Evolutionary conservation across 2,797 vertebrate genomes (phyloP).

Genomic region (Gambusia yucatana): DNA sequence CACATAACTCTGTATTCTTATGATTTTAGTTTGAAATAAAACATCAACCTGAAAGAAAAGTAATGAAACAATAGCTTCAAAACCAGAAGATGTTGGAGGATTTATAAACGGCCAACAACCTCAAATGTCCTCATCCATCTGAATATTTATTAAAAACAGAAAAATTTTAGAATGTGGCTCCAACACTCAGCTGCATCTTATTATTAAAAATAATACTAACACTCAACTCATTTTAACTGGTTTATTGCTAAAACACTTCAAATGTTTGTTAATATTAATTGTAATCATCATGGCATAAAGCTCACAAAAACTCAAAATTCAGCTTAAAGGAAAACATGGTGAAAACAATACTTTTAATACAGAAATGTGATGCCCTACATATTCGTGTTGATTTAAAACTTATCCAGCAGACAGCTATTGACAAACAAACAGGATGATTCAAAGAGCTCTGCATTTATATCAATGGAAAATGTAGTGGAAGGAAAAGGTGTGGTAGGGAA

Average conservation of each 20-base stretch:
- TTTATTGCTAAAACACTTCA: background rate
- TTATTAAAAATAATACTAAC: too few relatives aligned
- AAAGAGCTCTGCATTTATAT: background rate
- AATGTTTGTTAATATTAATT: background rate
- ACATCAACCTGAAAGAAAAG: background rate
- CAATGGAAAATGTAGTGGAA: background rate
- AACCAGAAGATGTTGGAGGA: background rate
- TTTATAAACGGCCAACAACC: constrained; percentile 15
- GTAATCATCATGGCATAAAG: background rate
- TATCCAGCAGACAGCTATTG: background rate
- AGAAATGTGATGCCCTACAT: background rate
- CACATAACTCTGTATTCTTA: background rate
- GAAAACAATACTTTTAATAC: background rate
- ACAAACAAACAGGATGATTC: background rate
- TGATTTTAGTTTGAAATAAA: background rate
- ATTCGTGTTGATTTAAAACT: background rate
- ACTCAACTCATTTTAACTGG: background rate
- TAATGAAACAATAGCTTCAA: constrained; percentile 4
- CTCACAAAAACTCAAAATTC: background rate
- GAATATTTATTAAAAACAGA: background rate
- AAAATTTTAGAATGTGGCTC: background rate
- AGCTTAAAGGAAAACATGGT: background rate
- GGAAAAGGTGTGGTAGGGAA: background rate
- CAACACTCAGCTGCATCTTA: background rate
- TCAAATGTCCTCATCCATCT: constrained; percentile 12